Percentiles rank a stretch among this genome's conserved stretches.
Conservation (phyloP, 2,888 invertebrate species). For the Drosophila mercatorum region DNA sequence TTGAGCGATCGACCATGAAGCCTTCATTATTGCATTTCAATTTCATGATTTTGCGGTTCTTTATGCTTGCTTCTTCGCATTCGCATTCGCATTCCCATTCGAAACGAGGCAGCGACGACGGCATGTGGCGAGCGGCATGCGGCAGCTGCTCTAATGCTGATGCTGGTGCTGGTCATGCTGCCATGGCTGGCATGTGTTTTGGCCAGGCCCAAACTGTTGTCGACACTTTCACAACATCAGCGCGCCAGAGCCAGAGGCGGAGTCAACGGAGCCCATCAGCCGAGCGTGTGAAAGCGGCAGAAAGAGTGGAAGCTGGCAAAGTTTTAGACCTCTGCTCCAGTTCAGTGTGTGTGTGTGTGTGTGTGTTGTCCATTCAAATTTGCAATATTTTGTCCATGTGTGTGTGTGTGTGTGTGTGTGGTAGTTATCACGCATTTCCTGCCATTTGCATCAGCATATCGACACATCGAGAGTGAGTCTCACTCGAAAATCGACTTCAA, state of each 20-base stretch:
- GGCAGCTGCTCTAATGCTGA: slow-evolving; percentile 17
- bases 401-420: slow-evolving; percentile 28
- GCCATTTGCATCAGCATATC: slow-evolving; percentile 69
- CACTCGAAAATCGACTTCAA: slow-evolving; percentile 17
- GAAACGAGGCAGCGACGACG: slow-evolving; percentile 24
- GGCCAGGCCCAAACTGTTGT: slow-evolving; percentile 65
- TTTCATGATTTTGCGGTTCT: slow-evolving; percentile 76
- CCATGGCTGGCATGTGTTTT: slow-evolving; percentile 49
- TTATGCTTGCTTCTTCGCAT: slow-evolving; percentile 68
- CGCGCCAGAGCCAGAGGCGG: background rate
- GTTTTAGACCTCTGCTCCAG: slow-evolving; percentile 34
- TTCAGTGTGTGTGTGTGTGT: slow-evolving; percentile 24
- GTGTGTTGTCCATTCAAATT: slow-evolving; percentile 61
- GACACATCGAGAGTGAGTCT: slow-evolving; percentile 34
- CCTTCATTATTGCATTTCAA: slow-evolving; percentile 78
- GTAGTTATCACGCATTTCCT: slow-evolving; percentile 78
- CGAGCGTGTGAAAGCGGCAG: background rate
- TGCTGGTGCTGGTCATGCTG: slow-evolving; percentile 36
- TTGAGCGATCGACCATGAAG: slow-evolving; percentile 79
- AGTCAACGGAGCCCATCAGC: background rate
- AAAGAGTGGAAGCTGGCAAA: background rate
- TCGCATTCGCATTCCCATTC: slow-evolving; percentile 26
- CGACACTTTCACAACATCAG: slow-evolving; percentile 75
- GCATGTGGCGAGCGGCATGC: slow-evolving; percentile 19
- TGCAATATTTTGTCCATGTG: slow-evolving; percentile 54